Conservation (phyloP, 2,113 vertebrate genomes). For the Lynx canadensis region DNA sequence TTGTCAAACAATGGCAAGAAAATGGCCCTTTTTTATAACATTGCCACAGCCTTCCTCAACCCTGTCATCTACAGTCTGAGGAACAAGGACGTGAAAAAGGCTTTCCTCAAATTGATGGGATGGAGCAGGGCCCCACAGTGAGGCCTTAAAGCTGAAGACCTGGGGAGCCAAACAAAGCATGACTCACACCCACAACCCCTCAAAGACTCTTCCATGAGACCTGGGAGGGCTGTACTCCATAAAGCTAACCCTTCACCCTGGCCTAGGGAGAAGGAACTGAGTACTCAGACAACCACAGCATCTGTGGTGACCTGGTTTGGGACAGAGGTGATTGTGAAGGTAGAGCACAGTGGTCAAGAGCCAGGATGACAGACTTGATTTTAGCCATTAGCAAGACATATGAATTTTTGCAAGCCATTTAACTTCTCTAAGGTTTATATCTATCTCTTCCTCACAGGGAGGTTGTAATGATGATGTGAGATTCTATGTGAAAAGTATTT, state of each 20-base stretch:
- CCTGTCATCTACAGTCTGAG: constrained; percentile 74
- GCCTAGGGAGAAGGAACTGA: background rate
- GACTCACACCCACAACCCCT: background rate
- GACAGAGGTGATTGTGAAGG: background rate
- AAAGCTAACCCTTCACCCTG: background rate
- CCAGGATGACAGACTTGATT: background rate
- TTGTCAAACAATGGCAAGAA: constrained; percentile 69
- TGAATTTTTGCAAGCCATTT: background rate
- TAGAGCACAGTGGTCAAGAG: background rate
- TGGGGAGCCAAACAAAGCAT: background rate
- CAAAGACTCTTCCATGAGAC: background rate
- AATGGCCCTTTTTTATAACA: constrained; percentile 74
- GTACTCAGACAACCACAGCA: background rate
- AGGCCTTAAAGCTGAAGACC: background rate
- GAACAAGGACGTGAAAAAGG: constrained; percentile 72
- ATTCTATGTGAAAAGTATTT: background rate
- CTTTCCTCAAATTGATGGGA: constrained; percentile 59
- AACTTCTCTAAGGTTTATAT: background rate
- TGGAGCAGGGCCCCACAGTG: background rate
- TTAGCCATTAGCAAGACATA: background rate
- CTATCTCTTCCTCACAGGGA: background rate
- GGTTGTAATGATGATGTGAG: background rate
- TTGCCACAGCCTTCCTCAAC: constrained; percentile 70
- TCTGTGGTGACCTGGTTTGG: background rate
- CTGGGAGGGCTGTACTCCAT: background rate